phyloP scores from a whole-genome alignment of 2,888 invertebrate species.

The Cantharis flavilabris region DNA sequence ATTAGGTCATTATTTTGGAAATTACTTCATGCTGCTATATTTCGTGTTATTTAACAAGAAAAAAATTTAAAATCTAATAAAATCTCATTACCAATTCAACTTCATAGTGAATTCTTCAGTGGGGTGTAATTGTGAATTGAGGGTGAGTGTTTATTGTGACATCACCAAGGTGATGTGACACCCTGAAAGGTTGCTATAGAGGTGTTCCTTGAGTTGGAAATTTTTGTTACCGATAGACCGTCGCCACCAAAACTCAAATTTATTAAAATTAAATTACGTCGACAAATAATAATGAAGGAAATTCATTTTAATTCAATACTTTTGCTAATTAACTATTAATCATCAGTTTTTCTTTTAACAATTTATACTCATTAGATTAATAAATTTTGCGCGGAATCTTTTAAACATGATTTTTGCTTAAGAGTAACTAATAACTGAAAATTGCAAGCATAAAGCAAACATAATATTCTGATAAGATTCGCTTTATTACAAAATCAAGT shows the following conservation, averaged over 20 bases:
- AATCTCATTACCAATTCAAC: constrained; percentile 2
- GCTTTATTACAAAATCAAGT: constrained; percentile 27
- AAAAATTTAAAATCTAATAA: neutral
- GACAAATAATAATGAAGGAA: neutral
- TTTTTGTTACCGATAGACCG: constrained; percentile 26
- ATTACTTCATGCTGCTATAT: neutral
- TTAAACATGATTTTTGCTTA: neutral
- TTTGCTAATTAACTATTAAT: neutral
- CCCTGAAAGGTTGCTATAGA: constrained; percentile 54
- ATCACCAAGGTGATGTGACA: constrained; percentile 50
- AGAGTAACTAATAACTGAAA: neutral
- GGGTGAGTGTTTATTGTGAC: constrained; percentile 39
- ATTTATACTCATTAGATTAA: neutral
- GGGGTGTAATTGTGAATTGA: constrained; percentile 40
- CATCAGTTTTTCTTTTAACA: neutral
- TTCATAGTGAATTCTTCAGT: constrained; percentile 10
- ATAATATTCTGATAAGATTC: constrained; percentile 20
- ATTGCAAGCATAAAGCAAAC: neutral
- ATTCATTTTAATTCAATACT: neutral
- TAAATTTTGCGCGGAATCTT: neutral
- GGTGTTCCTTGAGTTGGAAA: constrained; percentile 47
- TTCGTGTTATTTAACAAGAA: neutral
- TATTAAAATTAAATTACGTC: neutral
- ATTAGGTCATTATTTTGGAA: neutral
- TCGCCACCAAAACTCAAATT: neutral